Conservation (phyloP, 2,797 vertebrate genomes). For the Mus minutoides region DNA sequence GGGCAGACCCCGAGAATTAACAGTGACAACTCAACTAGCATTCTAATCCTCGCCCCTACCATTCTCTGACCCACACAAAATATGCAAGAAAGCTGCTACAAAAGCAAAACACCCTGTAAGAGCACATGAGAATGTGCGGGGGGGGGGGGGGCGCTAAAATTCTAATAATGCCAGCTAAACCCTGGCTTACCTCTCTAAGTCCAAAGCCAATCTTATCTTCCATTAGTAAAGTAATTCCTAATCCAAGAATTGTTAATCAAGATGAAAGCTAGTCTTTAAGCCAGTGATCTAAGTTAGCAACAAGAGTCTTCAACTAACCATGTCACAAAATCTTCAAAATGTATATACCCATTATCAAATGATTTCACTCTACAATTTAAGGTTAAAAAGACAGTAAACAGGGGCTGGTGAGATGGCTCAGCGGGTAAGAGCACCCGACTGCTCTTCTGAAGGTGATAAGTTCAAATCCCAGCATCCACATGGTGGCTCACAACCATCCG, state of each 20-base stretch:
- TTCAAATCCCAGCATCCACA: no score
- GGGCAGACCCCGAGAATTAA: not conserved
- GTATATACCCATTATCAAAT: not conserved
- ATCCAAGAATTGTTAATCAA: conserved; percentile 14
- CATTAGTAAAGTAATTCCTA: not conserved
- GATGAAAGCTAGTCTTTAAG: not conserved
- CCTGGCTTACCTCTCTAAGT: not conserved
- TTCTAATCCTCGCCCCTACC: not conserved
- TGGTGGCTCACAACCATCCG: no score
- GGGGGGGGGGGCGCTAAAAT: not conserved
- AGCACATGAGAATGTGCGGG: not conserved
- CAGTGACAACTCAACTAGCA: not conserved
- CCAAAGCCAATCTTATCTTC: conserved; percentile 1
- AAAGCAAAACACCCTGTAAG: not conserved
- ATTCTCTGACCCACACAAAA: not conserved
- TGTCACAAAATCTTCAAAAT: not conserved
- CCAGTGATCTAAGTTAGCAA: not conserved
- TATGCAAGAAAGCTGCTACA: not conserved
- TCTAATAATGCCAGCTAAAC: not conserved
- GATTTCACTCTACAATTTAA: conserved; percentile 28
- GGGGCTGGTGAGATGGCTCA: no score
- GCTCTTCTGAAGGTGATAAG: no score
- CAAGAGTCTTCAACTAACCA: conserved; percentile 1
- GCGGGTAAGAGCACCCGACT: no score
- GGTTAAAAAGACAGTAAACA: conserved; percentile 6